These are phyloP conservation scores for Aricia artaxerxes DNA, from an alignment of 2,888 invertebrate genomes.

Conservation along the genomic window DNA sequence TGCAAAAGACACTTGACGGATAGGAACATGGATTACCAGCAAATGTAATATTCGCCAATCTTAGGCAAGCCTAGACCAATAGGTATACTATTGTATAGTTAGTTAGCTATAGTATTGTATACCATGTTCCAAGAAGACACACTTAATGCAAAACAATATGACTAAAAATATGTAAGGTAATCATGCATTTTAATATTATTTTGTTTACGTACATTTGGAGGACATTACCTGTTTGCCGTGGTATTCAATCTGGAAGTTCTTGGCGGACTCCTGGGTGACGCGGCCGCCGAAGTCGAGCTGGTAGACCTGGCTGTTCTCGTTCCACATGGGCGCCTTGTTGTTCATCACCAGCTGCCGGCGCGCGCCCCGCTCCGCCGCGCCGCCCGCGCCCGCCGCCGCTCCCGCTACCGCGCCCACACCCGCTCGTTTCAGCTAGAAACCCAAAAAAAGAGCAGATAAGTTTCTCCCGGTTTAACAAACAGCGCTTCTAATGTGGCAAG, in stretches of 20 bases:
- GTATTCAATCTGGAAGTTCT: conserved; percentile 99
- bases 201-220: too few relatives aligned
- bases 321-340: conserved; percentile 99
- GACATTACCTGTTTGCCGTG: conserved; percentile 93
- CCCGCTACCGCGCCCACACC: conserved; percentile 41
- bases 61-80: too few relatives aligned
- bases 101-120: too few relatives aligned
- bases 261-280: conserved; percentile 99
- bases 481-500: too few relatives aligned
- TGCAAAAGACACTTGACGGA: too few relatives aligned
- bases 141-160: too few relatives aligned
- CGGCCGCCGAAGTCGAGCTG: conserved; percentile 99
- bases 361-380: conserved; percentile 44
- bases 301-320: conserved; percentile 99
- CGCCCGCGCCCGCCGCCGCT: conserved; percentile 32
- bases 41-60: too few relatives aligned
- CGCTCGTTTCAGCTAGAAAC: conserved; percentile 84
- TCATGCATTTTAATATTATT: too few relatives aligned
- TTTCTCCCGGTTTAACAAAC: background rate
- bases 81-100: too few relatives aligned
- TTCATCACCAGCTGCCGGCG: conserved; percentile 95
- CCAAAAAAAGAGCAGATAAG: background rate
- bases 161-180: too few relatives aligned
- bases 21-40: too few relatives aligned
- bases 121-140: too few relatives aligned